Evolutionary conservation across 1,140 invertebrate genomes (phyloP), one percentile per base, ranked within the genome.

Genomic region (Neuroterus valhalla): DNA sequence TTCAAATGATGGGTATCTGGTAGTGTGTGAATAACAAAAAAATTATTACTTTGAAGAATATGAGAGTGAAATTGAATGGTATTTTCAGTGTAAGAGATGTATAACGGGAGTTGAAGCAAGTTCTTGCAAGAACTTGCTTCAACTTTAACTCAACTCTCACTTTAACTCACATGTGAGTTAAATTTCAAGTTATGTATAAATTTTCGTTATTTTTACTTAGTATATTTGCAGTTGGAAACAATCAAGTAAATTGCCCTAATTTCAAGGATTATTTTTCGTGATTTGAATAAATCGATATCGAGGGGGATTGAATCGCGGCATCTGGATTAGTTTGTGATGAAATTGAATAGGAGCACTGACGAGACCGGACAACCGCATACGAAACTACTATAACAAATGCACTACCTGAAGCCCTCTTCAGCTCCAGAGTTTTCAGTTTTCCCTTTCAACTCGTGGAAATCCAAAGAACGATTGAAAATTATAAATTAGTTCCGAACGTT

Each of bases 231-330:
- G 4, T 2, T 48, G 46, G 5, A 48, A 19, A 5, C 26, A 62
- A n/a, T 6, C 23, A 62, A 38, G 23, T 31, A 62, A 62, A 62
- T 62, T 62, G 21, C 14, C 14, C 23, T 62, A 62, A 62, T 62
- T 38, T 62, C 23, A 6, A 31, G 55, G 26, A 17, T 11, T 21
- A 21, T 62, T 62, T 55, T 62, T 62, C 23, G 15, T 62, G 55
- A 62, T 62, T 62, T 62, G 8, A 62, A 62, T 62, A 62, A 62
- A 62, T 62, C 55, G 23, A 62, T 62, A 62, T 38, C 14, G 31
- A 62, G 15, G 23, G 55, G 26, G 23, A 62, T 62, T 62, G 55
- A 62, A n/a, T 15, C 15, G 23, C 31, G 31, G 23, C 26, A 62
- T 62, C 52, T 14, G 55, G 55, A 14, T 26, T 62, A 26, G 21